Percentiles rank a stretch among this genome's conserved stretches.
Conservation (phyloP, 1,140 invertebrate species). For the Neuroterus valhalla region DNA sequence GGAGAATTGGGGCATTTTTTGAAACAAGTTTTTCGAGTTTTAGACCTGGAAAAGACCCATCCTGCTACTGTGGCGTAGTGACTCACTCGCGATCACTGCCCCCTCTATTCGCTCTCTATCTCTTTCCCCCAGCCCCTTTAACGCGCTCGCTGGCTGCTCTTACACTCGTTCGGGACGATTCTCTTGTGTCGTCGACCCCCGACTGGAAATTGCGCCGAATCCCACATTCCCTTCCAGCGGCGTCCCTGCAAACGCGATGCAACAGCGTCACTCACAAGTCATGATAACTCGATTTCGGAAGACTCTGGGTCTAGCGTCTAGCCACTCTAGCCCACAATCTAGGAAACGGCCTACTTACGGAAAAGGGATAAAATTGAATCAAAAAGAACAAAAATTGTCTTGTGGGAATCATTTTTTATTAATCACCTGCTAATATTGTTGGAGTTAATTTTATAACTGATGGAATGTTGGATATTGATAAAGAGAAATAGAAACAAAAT, state of each 20-base stretch:
- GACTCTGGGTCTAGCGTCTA: neutral
- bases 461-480: too few relatives aligned
- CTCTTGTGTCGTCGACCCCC: conserved; percentile 66
- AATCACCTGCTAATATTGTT: too few relatives aligned
- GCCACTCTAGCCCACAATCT: neutral
- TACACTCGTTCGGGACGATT: conserved; percentile 47
- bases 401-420: too few relatives aligned
- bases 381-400: neutral
- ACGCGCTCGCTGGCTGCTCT: conserved; percentile 30
- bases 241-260: conserved; percentile 31
- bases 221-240: conserved; percentile 39
- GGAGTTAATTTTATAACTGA: too few relatives aligned
- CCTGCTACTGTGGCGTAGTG: conserved; percentile 59
- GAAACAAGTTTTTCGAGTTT: neutral
- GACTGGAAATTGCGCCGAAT: conserved; percentile 47
- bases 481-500: too few relatives aligned
- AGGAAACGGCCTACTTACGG: neutral
- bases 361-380: conserved; percentile 30
- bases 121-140: neutral
- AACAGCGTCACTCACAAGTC: conserved; percentile 27
- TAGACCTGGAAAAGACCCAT: neutral
- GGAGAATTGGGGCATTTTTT: neutral
- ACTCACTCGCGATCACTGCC: conserved; percentile 60
- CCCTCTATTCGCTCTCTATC: conserved; percentile 41
- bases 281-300: conserved; percentile 11